Conservation (phyloP, 1,140 invertebrate genomes). For the Thaumetopoea pityocampa region DNA sequence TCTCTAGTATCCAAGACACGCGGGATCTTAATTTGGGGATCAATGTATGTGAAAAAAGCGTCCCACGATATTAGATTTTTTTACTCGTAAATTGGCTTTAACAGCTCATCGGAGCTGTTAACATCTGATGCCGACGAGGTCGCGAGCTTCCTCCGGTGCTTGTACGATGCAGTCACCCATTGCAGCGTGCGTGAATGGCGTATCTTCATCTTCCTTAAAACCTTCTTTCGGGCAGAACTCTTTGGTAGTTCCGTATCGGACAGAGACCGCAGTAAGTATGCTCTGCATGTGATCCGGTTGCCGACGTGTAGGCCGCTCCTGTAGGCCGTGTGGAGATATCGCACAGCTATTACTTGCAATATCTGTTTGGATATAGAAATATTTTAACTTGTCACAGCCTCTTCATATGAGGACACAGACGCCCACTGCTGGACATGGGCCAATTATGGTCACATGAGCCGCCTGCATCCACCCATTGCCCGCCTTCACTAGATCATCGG, state of each 20-base stretch:
- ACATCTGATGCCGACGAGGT: conserved; percentile 42
- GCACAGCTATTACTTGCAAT: conserved; percentile 50
- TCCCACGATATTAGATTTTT: no score
- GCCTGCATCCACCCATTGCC: no score
- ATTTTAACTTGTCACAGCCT: no score
- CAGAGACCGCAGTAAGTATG: conserved; percentile 51
- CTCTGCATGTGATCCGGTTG: conserved; percentile 47
- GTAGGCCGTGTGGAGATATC: conserved; percentile 63
- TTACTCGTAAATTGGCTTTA: conserved; percentile 60
- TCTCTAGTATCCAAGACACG: no score
- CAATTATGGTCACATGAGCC: no score
- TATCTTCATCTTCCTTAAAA: conserved; percentile 38
- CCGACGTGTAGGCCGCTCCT: conserved; percentile 51
- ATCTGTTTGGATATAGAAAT: conserved; percentile 33
- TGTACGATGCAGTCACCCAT: conserved; percentile 48
- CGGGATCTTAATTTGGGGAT: no score
- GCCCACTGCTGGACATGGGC: no score
- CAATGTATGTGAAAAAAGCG: no score
- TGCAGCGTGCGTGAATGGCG: conserved; percentile 45
- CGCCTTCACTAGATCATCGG: no score
- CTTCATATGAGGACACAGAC: no score
- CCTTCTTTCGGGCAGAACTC: conserved; percentile 25
- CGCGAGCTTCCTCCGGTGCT: conserved; percentile 18
- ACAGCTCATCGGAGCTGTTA: conserved; percentile 55
- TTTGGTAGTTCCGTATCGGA: conserved; percentile 34